Evolutionary conservation across 2,113 vertebrate genomes (phyloP).

Genomic region (Drymodes brunneopygia): DNA sequence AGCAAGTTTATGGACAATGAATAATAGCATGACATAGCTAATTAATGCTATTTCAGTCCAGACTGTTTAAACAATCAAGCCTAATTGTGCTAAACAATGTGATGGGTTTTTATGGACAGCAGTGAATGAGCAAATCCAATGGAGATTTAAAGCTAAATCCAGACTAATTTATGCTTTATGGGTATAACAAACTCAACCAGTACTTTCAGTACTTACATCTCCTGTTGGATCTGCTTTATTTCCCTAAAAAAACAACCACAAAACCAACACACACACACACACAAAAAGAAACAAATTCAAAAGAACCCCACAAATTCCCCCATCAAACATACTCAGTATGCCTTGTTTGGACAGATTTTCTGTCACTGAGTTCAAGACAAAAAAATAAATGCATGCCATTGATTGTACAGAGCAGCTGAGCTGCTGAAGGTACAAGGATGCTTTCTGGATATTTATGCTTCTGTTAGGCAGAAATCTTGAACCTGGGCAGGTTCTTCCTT

Average conservation of each 20-base stretch:
- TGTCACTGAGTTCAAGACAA: neutral
- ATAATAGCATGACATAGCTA: constrained; percentile 73
- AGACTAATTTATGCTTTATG: neutral
- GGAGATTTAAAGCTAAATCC: constrained; percentile 46
- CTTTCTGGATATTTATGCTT: neutral
- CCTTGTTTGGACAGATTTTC: neutral
- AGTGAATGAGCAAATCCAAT: constrained; percentile 49
- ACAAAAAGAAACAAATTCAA: neutral
- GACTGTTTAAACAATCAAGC: constrained; percentile 70
- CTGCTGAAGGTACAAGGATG: neutral
- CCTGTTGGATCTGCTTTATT: neutral
- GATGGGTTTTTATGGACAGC: constrained; percentile 59
- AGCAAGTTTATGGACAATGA: constrained; percentile 67
- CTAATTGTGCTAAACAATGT: constrained; percentile 66
- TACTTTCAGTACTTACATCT: neutral
- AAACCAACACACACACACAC: too few species aligned
- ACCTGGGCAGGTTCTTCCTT: neutral
- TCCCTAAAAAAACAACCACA: neutral
- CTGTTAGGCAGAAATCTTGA: neutral
- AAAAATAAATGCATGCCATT: neutral
- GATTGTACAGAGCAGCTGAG: neutral
- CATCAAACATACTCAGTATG: fast-evolving
- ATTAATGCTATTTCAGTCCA: constrained; percentile 74
- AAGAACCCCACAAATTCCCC: fast-evolving
- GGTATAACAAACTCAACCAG: neutral